Conservation (phyloP, 2,113 vertebrate species). For the Crotophaga sulcirostris region DNA sequence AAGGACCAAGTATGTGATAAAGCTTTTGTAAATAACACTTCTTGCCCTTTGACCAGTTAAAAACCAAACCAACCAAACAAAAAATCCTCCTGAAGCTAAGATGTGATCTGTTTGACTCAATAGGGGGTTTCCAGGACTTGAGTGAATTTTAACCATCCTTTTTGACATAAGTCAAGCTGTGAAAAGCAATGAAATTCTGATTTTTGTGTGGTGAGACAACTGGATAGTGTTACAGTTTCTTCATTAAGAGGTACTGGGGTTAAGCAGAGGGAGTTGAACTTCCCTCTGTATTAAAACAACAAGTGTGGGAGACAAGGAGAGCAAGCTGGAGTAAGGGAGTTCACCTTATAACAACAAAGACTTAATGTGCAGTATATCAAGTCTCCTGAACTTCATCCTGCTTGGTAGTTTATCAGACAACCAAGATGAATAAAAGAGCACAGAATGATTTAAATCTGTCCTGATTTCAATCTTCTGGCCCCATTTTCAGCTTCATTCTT, state of each 20-base stretch:
- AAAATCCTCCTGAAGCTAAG: slow-evolving; percentile 1
- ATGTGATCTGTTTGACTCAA: slow-evolving; percentile 40
- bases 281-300: slow-evolving; percentile 74
- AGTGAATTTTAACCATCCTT: slow-evolving; percentile 73
- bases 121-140: slow-evolving; percentile 51
- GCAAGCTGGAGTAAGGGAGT: slow-evolving; percentile 33
- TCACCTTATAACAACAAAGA: slow-evolving; percentile 57
- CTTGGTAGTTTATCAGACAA: slow-evolving; percentile 59
- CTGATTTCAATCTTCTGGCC: slow-evolving; percentile 48
- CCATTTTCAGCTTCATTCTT: slow-evolving; percentile 39
- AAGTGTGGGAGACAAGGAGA: slow-evolving; percentile 66
- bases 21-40: slow-evolving; percentile 32
- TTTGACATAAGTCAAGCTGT: slow-evolving; percentile 67
- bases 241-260: slow-evolving; percentile 68
- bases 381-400: slow-evolving; percentile 55
- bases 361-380: slow-evolving; percentile 53
- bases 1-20: slow-evolving; percentile 30
- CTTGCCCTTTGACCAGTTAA: slow-evolving; percentile 21
- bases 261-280: slow-evolving; percentile 68
- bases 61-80: slow-evolving; percentile 33
- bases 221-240: slow-evolving; percentile 74
- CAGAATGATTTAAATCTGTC: neutral
- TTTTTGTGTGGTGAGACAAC: slow-evolving; percentile 41
- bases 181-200: slow-evolving; percentile 56
- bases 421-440: slow-evolving; percentile 34